phyloP scores from a whole-genome alignment of 2,888 invertebrate genomes.

The Eristalinus sepulchralis region DNA sequence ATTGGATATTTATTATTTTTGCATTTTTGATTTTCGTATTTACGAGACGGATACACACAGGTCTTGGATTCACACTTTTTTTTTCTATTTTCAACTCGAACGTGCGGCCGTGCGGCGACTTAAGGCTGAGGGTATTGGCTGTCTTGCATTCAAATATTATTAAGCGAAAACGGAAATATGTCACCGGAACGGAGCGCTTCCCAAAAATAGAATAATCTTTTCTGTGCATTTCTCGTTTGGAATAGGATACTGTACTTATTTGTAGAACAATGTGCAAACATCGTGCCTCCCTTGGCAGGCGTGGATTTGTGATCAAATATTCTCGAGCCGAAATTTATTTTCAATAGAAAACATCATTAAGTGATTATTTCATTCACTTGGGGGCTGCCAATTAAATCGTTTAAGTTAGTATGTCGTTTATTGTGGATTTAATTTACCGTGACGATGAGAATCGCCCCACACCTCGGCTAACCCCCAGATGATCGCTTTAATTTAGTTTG shows the following conservation, averaged over 20 bases:
- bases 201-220: conserved; percentile 49
- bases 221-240: conserved; percentile 46
- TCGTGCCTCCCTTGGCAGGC: not conserved
- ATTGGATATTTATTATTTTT: conserved; percentile 6
- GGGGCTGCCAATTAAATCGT: not conserved
- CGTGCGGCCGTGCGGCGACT: not conserved
- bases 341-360: not conserved
- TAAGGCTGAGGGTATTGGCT: conserved; percentile 6
- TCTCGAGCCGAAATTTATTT: not conserved
- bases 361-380: not conserved
- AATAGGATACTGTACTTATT: conserved; percentile 2
- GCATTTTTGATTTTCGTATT: conserved; percentile 19
- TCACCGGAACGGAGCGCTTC: conserved; percentile 62
- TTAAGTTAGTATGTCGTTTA: not conserved
- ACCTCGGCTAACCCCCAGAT: not conserved
- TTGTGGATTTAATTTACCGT: not conserved
- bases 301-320: not conserved
- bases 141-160: conserved; percentile 33
- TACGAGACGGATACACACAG: not conserved
- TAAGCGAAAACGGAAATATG: conserved; percentile 58
- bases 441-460: not conserved
- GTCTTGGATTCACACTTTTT: not conserved
- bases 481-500: not conserved
- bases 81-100: not conserved
- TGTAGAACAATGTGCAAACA: not conserved